Conservation (phyloP, 2,888 invertebrate species). For the Hydrotaea cyrtoneurina region DNA sequence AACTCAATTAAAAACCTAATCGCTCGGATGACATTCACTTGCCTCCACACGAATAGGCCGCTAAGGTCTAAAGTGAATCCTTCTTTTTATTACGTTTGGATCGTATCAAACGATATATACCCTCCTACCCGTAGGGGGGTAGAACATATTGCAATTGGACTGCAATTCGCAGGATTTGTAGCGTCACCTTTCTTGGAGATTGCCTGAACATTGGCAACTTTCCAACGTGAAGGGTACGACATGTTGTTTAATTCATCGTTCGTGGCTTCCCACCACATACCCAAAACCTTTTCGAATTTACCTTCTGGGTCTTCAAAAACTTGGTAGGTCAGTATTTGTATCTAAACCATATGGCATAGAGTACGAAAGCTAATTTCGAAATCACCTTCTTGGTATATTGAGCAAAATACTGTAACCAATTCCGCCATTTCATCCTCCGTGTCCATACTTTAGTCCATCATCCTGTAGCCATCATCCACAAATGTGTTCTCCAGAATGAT, state of each 20-base stretch:
- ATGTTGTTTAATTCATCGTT: slow-evolving; percentile 68
- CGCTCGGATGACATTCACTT: no score
- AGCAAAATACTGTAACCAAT: slow-evolving; percentile 17
- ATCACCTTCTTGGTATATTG: slow-evolving; percentile 29
- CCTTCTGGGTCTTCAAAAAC: slow-evolving; percentile 54
- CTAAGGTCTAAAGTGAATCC: no score
- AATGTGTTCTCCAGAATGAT: slow-evolving; percentile 59
- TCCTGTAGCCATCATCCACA: slow-evolving; percentile 61
- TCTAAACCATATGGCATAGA: slow-evolving; percentile 39
- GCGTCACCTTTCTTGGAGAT: no score
- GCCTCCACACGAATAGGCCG: no score
- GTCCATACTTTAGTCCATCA: slow-evolving; percentile 54
- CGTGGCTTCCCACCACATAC: slow-evolving; percentile 65
- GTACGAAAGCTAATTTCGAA: slow-evolving; percentile 61
- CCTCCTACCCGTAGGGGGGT: no score
- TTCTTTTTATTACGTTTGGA: no score
- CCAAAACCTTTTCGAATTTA: slow-evolving; percentile 41
- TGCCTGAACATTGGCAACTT: no score
- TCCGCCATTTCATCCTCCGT: slow-evolving; percentile 49
- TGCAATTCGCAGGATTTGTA: no score
- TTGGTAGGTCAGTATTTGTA: slow-evolving; percentile 28
- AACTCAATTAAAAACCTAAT: no score
- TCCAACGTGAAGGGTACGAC: no score
- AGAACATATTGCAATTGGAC: no score
- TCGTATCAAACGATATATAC: no score